Conservation (phyloP, 2,888 invertebrate species). For the Ditylenchus weischeri region DNA sequence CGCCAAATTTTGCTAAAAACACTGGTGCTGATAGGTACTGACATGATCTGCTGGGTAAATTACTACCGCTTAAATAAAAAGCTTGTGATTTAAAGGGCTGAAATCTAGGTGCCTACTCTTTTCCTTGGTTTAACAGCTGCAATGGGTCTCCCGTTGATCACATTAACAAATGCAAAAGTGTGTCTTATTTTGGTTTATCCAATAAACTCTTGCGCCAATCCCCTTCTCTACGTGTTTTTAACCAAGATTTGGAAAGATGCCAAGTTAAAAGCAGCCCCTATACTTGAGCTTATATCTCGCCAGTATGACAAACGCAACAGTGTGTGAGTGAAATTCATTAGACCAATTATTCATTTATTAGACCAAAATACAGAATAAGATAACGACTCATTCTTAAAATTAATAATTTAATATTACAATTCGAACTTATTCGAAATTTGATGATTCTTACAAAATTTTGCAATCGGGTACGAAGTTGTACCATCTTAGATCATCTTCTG, state of each 20-base stretch:
- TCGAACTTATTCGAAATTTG: no score
- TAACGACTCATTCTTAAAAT: background rate
- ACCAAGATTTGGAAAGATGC: slow-evolving; percentile 34
- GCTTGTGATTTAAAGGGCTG: no score
- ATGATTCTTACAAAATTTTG: no score
- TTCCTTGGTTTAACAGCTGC: slow-evolving; percentile 79
- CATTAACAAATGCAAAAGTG: slow-evolving; percentile 88
- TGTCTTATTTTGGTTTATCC: slow-evolving; percentile 90
- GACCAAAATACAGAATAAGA: slow-evolving; percentile 11
- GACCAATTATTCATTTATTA: no score
- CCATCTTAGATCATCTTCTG: no score
- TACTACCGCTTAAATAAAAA: no score
- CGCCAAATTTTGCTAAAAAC: slow-evolving; percentile 64
- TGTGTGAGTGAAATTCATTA: slow-evolving; percentile 8
- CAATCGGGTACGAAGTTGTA: no score
- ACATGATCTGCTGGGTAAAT: slow-evolving; percentile 88
- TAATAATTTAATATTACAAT: no score
- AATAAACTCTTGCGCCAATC: slow-evolving; percentile 93
- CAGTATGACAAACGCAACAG: slow-evolving; percentile 8
- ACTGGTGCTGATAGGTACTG: slow-evolving; percentile 92
- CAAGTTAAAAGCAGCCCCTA: slow-evolving; percentile 26
- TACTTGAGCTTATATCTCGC: slow-evolving; percentile 11
- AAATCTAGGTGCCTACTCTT: slow-evolving; percentile 72
- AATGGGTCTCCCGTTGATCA: slow-evolving; percentile 82
- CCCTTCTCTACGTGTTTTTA: slow-evolving; percentile 74